Evolutionary conservation across 2,888 invertebrate species (phyloP), one percentile per base, ranked within the genome.

Genomic region (Ditula angustiorana): DNA sequence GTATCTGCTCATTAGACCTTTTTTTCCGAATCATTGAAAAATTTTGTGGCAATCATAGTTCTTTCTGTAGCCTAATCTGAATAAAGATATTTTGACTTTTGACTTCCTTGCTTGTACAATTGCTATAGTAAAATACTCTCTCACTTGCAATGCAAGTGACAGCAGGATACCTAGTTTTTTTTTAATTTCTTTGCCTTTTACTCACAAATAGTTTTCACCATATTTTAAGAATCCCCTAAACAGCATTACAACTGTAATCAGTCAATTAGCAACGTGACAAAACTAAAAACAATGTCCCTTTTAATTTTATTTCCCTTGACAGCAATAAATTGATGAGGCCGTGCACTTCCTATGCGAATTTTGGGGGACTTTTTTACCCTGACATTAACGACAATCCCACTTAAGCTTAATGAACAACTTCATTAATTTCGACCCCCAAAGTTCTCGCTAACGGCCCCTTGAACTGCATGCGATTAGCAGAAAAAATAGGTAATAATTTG

Each of bases 381-480:
- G 77, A 84, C 85, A 86, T 87, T 82, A 86, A 78, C 82, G 83
- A 82, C 82, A 86, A 88, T 86, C 78, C 80, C 79, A 85, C 88
- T 88, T 88, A 85, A 82, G 85, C 85, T 79, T 86, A 88, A 88
- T 87, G 88, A 86, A 88, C 87, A 85, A 85, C 81, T 89, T 87
- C 87, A 89, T 89, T 88, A 87, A 88, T 88, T 85, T 84, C 70
- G 73, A 71, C 73, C 78, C 84, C 83, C 70, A 63, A 53, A 65
- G 67, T 66, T 64, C 71, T 61, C 66, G 58, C 59, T 68, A 46
- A 59, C 65, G 61, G 59, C 60, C 57, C 30, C 49, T 56, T 13
- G 8, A 41, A 67, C 41, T 47, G 33, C 61, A 49, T 23, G 62
- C 52, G 52, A 59, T 49, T 47, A 67, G 37, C 24, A 33, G 16